Base-by-base conservation (phyloP, 2,888 invertebrate genomes). In the Acutogordius australiensis region DNA sequence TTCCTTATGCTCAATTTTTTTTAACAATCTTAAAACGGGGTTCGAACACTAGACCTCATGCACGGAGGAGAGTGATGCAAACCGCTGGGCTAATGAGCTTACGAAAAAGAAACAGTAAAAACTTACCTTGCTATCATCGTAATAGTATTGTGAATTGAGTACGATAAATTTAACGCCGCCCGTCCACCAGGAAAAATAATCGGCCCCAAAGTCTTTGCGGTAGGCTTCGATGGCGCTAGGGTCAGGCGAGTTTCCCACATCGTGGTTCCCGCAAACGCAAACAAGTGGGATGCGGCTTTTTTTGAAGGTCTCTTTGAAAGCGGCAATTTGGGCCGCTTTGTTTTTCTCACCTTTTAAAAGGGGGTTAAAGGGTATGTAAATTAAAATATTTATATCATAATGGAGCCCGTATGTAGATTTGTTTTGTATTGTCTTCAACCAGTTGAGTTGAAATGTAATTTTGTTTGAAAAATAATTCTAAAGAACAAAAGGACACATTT, bases 211-310 rank as follows among this genome's bases (percentile, higher is more conserved):
- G 29, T 61, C 61, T 27, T 13, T 13, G 23, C 62, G 63, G 64
- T 63, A 69, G 66, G 61, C 60, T 30, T 66, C 62, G 8, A 76
- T 65, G 2, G 70, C 65, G 45, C 67, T 64, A 13, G 61, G 61
- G 1, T 73, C 72, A 2, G 75, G 75, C 2, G 63, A 64, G 64
- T 76, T 68, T 8, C 75, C 75, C 29, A 76, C 66, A 64, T 76
- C 76, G 65, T 76, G 76, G 65, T 76, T 76, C 1, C 76, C 76
- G 65, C 74, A 74, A 13, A 75, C 71, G 64, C 73, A 75, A 37
- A 76, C 67, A 59, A 74, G 64, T 37, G 72, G 72, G 58, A 76
- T 72, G 1, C 67, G 67, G 2, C 69, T 66, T 29, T 68, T 67
- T 13, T 65, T 63, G 61, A 73, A 71, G 8, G 69, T 65, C 28